phyloP scores from a whole-genome alignment of 1,140 invertebrate species.

The Heterodera carotae region DNA sequence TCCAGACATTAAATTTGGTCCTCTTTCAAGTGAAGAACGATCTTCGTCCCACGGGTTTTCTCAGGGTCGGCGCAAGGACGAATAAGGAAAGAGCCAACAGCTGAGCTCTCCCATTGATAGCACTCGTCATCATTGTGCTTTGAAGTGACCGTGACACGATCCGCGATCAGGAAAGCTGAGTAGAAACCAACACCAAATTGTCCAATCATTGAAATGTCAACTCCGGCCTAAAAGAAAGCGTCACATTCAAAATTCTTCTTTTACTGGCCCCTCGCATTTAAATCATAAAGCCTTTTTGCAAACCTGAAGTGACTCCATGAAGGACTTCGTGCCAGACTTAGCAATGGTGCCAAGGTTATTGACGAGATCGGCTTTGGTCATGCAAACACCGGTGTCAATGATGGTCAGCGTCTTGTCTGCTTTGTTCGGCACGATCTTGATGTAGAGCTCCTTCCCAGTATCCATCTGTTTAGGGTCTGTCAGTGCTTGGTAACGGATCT shows the following conservation, averaged over 20 bases:
- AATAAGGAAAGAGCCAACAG: constrained; percentile 88
- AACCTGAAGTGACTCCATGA: constrained; percentile 82
- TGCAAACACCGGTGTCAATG: constrained; percentile 85
- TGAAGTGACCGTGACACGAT: constrained; percentile 85
- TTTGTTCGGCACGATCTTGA: constrained; percentile 88
- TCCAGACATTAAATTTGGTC: constrained; percentile 82
- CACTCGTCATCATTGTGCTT: constrained; percentile 91
- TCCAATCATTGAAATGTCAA: constrained; percentile 94
- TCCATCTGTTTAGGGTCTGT: constrained; percentile 85
- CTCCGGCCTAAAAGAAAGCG: constrained; percentile 73
- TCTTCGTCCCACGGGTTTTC: constrained; percentile 83
- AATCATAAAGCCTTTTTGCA: not conserved
- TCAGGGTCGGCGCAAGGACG: constrained; percentile 74
- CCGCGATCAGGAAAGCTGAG: constrained; percentile 93
- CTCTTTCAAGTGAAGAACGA: constrained; percentile 85
- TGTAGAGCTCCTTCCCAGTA: constrained; percentile 82
- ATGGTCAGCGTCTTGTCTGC: constrained; percentile 84
- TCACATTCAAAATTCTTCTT: not conserved
- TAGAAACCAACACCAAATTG: too few species aligned
- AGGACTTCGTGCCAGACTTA: constrained; percentile 91
- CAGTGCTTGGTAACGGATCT: constrained; percentile 80
- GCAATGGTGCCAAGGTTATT: constrained; percentile 95
- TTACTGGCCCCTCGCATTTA: not conserved
- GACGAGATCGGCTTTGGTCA: constrained; percentile 92
- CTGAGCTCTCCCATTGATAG: constrained; percentile 87